A percentile compares a stretch with the other conserved stretches of the same genome.
Conservation (phyloP, 2,113 vertebrate genomes). For the Zosterops hypoxanthus region DNA sequence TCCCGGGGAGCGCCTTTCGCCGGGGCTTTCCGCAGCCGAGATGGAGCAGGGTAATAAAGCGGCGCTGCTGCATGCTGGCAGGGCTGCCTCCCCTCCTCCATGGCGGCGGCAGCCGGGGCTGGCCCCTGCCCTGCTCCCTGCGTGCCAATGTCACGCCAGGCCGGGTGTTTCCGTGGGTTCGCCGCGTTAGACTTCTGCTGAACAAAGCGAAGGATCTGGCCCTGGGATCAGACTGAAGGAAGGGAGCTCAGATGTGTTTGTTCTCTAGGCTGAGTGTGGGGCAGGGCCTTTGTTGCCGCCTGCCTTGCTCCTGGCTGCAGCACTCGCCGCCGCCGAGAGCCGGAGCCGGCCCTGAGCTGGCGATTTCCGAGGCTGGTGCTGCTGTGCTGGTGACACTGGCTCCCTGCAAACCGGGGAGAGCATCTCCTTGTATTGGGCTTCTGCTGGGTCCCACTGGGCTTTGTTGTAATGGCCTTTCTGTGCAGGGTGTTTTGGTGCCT, state of each 20-base stretch:
- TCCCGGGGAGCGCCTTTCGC: neutral
- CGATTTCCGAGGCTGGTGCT: neutral
- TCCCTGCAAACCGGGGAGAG: neutral
- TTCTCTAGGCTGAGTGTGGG: neutral
- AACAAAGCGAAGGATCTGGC: neutral
- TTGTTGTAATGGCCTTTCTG: neutral
- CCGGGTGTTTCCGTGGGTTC: neutral
- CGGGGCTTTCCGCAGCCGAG: neutral
- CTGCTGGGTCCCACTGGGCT: neutral
- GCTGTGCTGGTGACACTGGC: rapidly evolving
- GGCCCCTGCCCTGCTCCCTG: neutral
- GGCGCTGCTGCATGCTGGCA: constrained; percentile 7
- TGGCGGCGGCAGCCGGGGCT: neutral
- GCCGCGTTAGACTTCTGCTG: neutral
- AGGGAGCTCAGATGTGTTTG: neutral
- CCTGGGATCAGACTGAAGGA: neutral
- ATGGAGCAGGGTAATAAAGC: constrained; percentile 7
- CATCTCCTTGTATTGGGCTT: rapidly evolving
- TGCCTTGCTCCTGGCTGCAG: neutral
- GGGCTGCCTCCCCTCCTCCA: constrained; percentile 4
- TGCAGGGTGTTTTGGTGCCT: neutral
- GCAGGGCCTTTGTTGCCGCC: constrained; percentile 11
- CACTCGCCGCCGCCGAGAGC: neutral
- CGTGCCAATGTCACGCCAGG: neutral
- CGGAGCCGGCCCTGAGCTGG: neutral